Percentiles rank a stretch among this genome's conserved stretches.
Conservation (phyloP, 30 jellyfish, hydroid and myxozoan species). For the Aurelia aurita complex sp. Pacific region DNA sequence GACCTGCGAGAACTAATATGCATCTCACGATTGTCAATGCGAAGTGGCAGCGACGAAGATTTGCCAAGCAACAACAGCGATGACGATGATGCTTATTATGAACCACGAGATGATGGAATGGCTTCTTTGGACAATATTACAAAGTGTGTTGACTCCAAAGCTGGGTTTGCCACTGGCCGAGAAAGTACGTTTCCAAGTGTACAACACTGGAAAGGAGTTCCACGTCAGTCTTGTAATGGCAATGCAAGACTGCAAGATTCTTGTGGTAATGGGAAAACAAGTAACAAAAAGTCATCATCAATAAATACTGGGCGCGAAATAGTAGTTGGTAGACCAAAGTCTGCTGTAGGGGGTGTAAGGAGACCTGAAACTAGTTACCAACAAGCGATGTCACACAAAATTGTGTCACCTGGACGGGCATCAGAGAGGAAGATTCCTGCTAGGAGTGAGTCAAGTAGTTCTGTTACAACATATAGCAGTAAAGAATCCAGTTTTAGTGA, state of each 20-base stretch:
- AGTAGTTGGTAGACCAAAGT: constrained; percentile 74
- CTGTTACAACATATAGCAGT: neutral
- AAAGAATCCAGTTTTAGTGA: neutral
- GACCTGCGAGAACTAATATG: constrained; percentile 83
- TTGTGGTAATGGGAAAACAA: neutral
- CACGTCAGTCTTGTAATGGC: too few species aligned
- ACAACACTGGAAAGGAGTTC: neutral
- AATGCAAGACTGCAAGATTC: too few species aligned
- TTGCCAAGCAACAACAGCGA: constrained; percentile 18
- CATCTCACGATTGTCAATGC: constrained; percentile 76
- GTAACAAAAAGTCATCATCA: neutral
- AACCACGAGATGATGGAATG: neutral
- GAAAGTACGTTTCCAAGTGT: neutral
- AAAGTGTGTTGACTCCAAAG: neutral
- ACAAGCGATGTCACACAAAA: neutral
- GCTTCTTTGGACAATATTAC: neutral
- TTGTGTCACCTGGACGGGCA: neutral
- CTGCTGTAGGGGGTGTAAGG: constrained; percentile 65
- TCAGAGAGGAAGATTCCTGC: neutral
- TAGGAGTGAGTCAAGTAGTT: neutral
- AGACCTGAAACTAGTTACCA: constrained; percentile 17
- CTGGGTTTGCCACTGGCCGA: neutral
- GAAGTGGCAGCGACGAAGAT: constrained; percentile 61
- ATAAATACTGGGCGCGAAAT: constrained; percentile 9
- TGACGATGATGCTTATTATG: neutral